These are phyloP conservation scores for Nebria brevicollis DNA, from an alignment of 2,888 invertebrate species.

Conservation along the genomic window DNA sequence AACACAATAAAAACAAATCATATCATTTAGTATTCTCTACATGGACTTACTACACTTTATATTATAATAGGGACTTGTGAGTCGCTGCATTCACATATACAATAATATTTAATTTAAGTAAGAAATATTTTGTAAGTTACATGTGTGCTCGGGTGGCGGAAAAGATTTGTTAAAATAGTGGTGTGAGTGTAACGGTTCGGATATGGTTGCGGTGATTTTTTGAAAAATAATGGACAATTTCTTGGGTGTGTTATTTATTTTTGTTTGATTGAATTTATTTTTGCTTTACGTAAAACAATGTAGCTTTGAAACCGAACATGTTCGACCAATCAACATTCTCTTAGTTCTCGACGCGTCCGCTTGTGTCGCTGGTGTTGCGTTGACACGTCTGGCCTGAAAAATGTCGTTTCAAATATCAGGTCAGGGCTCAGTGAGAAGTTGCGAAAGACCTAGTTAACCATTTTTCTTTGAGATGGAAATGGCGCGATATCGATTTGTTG, in stretches of 20 bases:
- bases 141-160: too few relatives aligned
- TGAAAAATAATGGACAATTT: neutral
- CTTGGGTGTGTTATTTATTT: neutral
- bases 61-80: neutral
- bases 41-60: neutral
- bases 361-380: constrained; percentile 29
- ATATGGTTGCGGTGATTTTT: neutral
- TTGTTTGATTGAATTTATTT: neutral
- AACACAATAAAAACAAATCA: neutral
- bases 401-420: constrained; percentile 8
- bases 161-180: too few relatives aligned
- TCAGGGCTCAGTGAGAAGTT: neutral
- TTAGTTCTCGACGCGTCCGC: constrained; percentile 28
- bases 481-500: too few relatives aligned
- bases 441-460: neutral
- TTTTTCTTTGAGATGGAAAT: too few relatives aligned
- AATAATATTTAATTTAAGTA: too few relatives aligned
- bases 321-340: constrained; percentile 39
- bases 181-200: too few relatives aligned
- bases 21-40: neutral
- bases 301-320: constrained; percentile 17
- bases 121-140: too few relatives aligned
- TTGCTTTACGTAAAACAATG: neutral
- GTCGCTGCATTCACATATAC: too few relatives aligned
- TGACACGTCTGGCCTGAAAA: constrained; percentile 31